phyloP scores from a whole-genome alignment of 1,140 invertebrate species.

The Hermatobates lingyangjiaoensis region DNA sequence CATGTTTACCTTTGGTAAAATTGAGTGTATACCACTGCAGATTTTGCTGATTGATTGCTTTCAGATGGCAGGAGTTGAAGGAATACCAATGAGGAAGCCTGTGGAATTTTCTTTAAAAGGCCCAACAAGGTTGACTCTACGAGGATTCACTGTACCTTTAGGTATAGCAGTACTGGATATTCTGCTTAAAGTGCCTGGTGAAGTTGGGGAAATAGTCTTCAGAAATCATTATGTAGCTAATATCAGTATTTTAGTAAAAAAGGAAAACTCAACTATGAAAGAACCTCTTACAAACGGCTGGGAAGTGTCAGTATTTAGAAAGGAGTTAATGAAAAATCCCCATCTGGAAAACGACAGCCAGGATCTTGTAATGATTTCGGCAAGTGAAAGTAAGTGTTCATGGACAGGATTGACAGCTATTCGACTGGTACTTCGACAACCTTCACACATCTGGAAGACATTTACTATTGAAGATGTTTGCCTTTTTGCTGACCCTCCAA shows the following conservation, averaged over 20 bases:
- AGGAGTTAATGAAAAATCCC: slow-evolving; percentile 28
- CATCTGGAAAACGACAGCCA: slow-evolving; percentile 29
- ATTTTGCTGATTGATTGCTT: no score
- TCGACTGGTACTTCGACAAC: slow-evolving; percentile 30
- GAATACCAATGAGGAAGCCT: no score
- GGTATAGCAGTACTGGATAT: no score
- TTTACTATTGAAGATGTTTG: slow-evolving; percentile 31
- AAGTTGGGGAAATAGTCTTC: slow-evolving; percentile 30
- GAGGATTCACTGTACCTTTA: no score
- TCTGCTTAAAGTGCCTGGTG: no score
- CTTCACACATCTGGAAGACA: slow-evolving; percentile 31
- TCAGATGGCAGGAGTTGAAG: no score
- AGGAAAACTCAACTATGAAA: neutral
- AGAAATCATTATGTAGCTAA: slow-evolving; percentile 30
- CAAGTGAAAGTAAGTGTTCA: slow-evolving; percentile 24
- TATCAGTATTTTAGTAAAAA: slow-evolving; percentile 16
- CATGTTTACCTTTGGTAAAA: no score
- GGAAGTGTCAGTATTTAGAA: slow-evolving; percentile 25
- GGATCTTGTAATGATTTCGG: slow-evolving; percentile 25
- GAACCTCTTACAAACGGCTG: slow-evolving; percentile 16
- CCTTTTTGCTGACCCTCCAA: slow-evolving; percentile 20
- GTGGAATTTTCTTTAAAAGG: no score
- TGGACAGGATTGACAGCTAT: slow-evolving; percentile 23
- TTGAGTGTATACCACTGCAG: no score
- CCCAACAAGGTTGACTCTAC: no score